Evolutionary conservation across 2,113 vertebrate genomes (phyloP).

Genomic region (Campylorhamphus procurvoides): DNA sequence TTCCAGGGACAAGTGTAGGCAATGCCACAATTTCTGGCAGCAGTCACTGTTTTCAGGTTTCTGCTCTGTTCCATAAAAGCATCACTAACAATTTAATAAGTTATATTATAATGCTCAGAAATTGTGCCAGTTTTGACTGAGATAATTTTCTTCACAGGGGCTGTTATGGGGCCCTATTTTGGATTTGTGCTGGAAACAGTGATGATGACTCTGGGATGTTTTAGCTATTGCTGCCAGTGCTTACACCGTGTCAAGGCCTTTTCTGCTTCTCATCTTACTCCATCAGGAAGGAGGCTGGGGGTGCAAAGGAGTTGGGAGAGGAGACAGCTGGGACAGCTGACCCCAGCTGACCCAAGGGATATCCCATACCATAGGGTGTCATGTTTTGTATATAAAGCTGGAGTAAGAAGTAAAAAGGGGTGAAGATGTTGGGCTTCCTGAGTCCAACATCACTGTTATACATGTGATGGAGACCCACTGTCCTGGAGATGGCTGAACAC

Average conservation of each 20-base stretch:
- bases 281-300: background rate
- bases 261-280: background rate
- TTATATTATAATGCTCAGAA: background rate
- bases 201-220: background rate
- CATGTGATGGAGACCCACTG: background rate
- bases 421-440: background rate
- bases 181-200: background rate
- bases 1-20: background rate
- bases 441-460: background rate
- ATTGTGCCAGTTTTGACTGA: background rate
- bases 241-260: background rate
- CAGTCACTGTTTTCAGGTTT: background rate
- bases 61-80: background rate
- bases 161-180: background rate
- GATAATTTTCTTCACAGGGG: background rate
- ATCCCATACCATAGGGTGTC: background rate
- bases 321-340: background rate
- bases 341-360: background rate
- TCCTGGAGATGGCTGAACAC: background rate
- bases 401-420: background rate
- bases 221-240: background rate
- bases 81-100: background rate
- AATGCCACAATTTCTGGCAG: background rate
- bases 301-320: background rate
- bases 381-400: background rate